Evolutionary conservation across 1,140 invertebrate genomes (phyloP).

Genomic region (Polyergus mexicanus): DNA sequence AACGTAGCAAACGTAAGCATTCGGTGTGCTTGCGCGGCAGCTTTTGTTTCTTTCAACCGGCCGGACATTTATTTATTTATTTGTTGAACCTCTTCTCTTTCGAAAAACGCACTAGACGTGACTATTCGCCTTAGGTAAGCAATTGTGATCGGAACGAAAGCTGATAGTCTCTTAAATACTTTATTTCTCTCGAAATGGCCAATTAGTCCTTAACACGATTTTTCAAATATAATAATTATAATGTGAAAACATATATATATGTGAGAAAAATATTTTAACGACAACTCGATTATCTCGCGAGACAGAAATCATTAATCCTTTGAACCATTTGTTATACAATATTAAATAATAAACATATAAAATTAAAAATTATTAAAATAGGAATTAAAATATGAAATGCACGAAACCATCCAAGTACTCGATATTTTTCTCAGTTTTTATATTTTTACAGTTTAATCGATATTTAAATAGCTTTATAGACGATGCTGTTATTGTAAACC

Average conservation of each 20-base stretch:
- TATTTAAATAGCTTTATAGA: background rate
- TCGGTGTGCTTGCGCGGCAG: conserved; percentile 36
- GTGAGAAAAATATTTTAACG: background rate
- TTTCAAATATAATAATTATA: background rate
- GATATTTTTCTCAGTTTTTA: background rate
- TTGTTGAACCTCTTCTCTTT: conserved; percentile 13
- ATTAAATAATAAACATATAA: background rate
- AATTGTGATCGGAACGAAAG: conserved; percentile 26
- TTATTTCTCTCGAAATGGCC: background rate
- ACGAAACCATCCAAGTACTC: background rate
- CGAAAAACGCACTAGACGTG: conserved; percentile 30
- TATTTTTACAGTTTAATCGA: background rate
- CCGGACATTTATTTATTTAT: conserved; percentile 62
- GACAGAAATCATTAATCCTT: background rate
- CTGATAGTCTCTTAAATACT: conserved; percentile 11
- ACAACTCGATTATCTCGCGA: background rate
- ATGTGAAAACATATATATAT: background rate
- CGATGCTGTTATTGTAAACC: background rate
- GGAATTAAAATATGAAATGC: background rate
- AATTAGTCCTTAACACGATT: conserved; percentile 21
- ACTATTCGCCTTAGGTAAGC: background rate
- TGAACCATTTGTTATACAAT: background rate
- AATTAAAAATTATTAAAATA: background rate
- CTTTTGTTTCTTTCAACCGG: conserved; percentile 30
- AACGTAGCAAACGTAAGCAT: conserved; percentile 18